Evolutionary conservation across 2,888 invertebrate species (phyloP), one percentile per base, ranked within the genome.

Genomic region (Malachius bipustulatus): DNA sequence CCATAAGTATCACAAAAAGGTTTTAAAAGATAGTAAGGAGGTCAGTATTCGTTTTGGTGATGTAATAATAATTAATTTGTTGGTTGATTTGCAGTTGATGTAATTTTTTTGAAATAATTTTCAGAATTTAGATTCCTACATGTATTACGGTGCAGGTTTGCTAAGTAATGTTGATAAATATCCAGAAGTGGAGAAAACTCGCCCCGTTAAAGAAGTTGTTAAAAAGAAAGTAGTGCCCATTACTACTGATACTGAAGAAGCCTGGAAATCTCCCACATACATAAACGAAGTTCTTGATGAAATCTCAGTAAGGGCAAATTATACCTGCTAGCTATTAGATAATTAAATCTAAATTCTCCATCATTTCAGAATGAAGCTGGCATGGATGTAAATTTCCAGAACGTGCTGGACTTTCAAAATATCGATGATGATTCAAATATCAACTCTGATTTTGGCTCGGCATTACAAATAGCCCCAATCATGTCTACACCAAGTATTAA

Each of bases 151-250:
- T 10, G 77, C 88, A 32, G 93, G 94, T 0, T 64, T 94, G 13
- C 65, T 94, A n/a, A 90, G 91, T 3, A 83, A 81, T 47, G 75
- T 81, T 46, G 94, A 93, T 56, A 78, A 82, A 50, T 93, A 85
- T 58, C 79, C 83, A 6, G 90, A 90, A 50, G 81, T 87, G 46
- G 82, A 78, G 53, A 72, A 64, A 49, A 66, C 62, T 51, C 65
- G 70, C 45, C 70, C 63, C 55, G 64, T 62, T n/a, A 63, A 68
- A 53, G 61, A 68, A 56, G 59, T 69, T 52, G 65, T 67, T 54
- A 65, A 71, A 32, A 64, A 62, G 36, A n/a, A n/a, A n/a, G n/a
- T n/a, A n/a, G n/a, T n/a, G n/a, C n/a, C n/a, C n/a, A n/a, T n/a
- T n/a, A n/a, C n/a, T n/a, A 60, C 63, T 32, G 53, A 56, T 14